phyloP scores from a whole-genome alignment of 2,888 invertebrate genomes.

The Taenaris catops region DNA sequence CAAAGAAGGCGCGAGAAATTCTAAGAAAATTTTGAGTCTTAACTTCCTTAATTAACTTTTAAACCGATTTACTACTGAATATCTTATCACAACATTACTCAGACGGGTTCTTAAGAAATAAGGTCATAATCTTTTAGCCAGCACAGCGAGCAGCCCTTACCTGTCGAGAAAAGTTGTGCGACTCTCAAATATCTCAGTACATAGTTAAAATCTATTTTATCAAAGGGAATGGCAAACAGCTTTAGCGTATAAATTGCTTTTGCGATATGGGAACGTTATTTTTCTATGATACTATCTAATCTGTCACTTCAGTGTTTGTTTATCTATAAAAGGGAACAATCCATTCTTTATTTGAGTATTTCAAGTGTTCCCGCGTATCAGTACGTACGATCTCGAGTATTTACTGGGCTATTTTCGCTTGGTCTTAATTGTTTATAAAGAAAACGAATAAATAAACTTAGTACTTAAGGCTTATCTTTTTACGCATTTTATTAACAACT shows the following conservation, averaged over 20 bases:
- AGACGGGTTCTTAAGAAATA: too few species aligned
- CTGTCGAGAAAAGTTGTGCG: slow-evolving; percentile 54
- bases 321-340: slow-evolving; percentile 12
- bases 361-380: slow-evolving; percentile 8
- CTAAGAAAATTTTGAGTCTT: too few species aligned
- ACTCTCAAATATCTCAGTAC: slow-evolving; percentile 40
- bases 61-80: too few species aligned
- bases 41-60: too few species aligned
- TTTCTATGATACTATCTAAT: slow-evolving; percentile 30
- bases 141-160: slow-evolving; percentile 6
- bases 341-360: slow-evolving; percentile 8
- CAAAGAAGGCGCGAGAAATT: too few species aligned
- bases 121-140: too few species aligned
- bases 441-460: too few species aligned
- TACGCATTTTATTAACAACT: too few species aligned
- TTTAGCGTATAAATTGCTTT: slow-evolving; percentile 26
- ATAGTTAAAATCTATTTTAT: slow-evolving; percentile 36
- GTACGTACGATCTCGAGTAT: slow-evolving; percentile 6
- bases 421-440: too few species aligned
- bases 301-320: slow-evolving; percentile 11
- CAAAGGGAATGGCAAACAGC: slow-evolving; percentile 30
- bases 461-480: too few species aligned
- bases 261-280: slow-evolving; percentile 21
- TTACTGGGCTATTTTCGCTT: too few species aligned
- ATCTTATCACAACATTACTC: too few species aligned